Percentiles rank a stretch among this genome's conserved stretches.
These are phyloP conservation scores for Poecilia velifera DNA, from an alignment of 2,797 vertebrate species.

Conservation along the genomic window DNA sequence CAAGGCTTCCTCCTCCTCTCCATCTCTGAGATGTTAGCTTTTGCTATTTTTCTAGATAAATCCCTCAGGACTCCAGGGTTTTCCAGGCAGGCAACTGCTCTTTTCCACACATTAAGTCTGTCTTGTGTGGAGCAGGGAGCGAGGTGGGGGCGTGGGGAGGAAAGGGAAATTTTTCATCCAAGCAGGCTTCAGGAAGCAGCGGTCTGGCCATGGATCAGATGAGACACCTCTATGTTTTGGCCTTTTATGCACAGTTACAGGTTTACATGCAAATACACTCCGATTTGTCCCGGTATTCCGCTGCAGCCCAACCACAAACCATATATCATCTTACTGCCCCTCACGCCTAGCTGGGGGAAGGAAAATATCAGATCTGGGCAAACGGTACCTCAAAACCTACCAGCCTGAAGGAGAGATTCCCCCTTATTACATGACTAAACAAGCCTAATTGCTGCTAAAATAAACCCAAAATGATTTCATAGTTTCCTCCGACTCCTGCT, in stretches of 20 bases:
- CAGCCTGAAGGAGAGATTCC: conserved; percentile 28
- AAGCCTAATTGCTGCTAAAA: conserved; percentile 49
- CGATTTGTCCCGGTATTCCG: conserved; percentile 17
- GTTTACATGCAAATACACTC: conserved; percentile 36
- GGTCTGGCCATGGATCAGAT: conserved; percentile 76
- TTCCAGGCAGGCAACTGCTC: conserved; percentile 66
- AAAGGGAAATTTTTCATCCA: conserved; percentile 75
- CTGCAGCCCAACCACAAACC: conserved; percentile 43
- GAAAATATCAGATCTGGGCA: conserved; percentile 28
- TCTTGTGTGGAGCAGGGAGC: conserved; percentile 35
- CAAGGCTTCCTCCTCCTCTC: conserved; percentile 41
- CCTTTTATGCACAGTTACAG: conserved; percentile 35
- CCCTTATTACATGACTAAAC: conserved; percentile 34
- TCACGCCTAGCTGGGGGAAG: conserved; percentile 22
- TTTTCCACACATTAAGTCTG: conserved; percentile 54
- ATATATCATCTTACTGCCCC: conserved; percentile 47
- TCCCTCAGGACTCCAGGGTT: conserved; percentile 63
- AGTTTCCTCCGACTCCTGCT: conserved; percentile 1
- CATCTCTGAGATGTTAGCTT: conserved; percentile 42
- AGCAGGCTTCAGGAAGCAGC: conserved; percentile 78
- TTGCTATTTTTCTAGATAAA: conserved; percentile 72
- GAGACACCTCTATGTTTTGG: conserved; percentile 66
- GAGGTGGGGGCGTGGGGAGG: conserved; percentile 4
- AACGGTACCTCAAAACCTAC: conserved; percentile 15
- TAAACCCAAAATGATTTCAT: conserved; percentile 31